Conservation (phyloP, 2,888 invertebrate species). For the Monoplex corrugatus region DNA sequence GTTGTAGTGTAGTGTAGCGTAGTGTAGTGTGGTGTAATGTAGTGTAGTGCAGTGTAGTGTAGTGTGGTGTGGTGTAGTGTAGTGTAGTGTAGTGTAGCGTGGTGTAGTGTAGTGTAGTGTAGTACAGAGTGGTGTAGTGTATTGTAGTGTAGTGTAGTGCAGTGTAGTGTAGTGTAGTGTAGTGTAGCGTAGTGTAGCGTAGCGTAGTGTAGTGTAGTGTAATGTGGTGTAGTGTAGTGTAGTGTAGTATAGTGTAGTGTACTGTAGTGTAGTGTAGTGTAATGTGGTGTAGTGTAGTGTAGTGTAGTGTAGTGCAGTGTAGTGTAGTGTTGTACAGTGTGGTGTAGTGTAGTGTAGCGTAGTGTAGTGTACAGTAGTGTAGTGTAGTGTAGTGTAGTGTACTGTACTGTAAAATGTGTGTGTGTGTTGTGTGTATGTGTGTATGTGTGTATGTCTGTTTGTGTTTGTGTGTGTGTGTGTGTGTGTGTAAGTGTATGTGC, state of each 20-base stretch:
- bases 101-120: not conserved
- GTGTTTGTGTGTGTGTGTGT: no score
- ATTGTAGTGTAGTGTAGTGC: conserved; percentile 29
- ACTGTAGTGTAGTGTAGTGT: not conserved
- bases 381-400: not conserved
- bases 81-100: not conserved
- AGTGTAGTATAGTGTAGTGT: conserved; percentile 35
- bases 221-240: conserved; percentile 18
- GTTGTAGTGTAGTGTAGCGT: no score
- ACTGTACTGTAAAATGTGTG: not conserved
- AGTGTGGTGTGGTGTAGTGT: not conserved
- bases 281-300: conserved; percentile 18
- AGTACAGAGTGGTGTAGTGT: conserved; percentile 20
- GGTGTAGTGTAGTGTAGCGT: not conserved
- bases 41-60: not conserved
- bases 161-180: not conserved
- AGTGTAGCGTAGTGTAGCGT: not conserved
- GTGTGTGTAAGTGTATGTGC: not conserved
- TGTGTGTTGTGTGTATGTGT: no score
- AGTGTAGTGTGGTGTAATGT: not conserved
- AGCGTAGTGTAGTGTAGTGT: conserved; percentile 30
- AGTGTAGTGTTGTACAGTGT: not conserved
- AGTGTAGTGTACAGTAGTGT: not conserved
- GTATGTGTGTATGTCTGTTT: no score
- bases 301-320: not conserved